Conservation (phyloP, 1,140 invertebrate genomes). For the Coptotermes formosanus region DNA sequence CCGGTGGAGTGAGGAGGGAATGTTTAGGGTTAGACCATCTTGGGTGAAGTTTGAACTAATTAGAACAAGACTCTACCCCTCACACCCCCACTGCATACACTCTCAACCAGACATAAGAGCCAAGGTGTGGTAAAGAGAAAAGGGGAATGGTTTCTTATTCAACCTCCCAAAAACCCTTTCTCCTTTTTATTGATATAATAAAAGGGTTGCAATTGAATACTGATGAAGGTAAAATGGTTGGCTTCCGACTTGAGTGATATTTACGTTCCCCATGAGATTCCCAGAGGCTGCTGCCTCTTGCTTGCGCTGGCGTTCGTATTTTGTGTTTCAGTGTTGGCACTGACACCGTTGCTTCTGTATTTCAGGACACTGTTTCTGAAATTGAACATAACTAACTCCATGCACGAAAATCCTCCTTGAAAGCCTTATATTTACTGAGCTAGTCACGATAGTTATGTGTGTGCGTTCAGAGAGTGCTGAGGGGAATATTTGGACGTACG, state of each 20-base stretch:
- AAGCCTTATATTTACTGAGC: too few relatives aligned
- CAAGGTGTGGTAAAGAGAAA: conserved; percentile 6
- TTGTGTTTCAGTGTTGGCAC: background rate
- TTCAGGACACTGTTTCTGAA: background rate
- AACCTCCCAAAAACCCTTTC: conserved; percentile 7
- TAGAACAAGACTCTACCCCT: conserved; percentile 8
- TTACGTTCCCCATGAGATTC: background rate
- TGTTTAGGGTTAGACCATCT: conserved; percentile 15
- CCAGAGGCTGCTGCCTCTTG: background rate
- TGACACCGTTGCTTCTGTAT: background rate
- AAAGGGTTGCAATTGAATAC: conserved; percentile 18
- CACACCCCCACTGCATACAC: background rate
- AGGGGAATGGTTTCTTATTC: conserved; percentile 18
- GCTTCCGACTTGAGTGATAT: background rate
- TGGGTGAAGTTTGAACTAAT: conserved; percentile 18
- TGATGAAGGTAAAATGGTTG: background rate
- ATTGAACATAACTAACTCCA: too few relatives aligned
- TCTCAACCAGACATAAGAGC: conserved; percentile 13
- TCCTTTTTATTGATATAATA: conserved; percentile 15
- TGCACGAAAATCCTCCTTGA: too few relatives aligned
- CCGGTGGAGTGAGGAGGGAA: background rate
- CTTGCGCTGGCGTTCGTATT: background rate
- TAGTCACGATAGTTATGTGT: too few relatives aligned
- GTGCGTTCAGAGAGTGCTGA: too few relatives aligned
- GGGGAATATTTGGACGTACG: too few relatives aligned